Base-by-base conservation (phyloP, 2,888 invertebrate genomes). In the Idaea aversata region DNA sequence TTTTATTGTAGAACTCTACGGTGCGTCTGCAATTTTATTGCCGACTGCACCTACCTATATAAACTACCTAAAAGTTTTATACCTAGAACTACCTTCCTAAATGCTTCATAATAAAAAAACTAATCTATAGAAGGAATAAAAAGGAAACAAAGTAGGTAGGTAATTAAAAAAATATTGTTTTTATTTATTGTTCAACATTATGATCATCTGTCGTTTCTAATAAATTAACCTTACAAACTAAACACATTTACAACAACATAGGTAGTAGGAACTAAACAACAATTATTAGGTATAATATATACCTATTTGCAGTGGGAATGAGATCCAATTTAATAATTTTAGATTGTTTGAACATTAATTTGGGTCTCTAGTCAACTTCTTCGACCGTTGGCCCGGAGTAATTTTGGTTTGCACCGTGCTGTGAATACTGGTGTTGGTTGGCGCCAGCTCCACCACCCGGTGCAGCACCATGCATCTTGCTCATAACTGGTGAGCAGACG, bases 401-500 rank as follows among this genome's bases (percentile, higher is more conserved):
- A 13, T 13, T 13, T 47, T 6, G 47, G 10, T 10, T 47, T 13
- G 59, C 34, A 7, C 59, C 34, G 34, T 16, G 4, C 7, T 25
- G 59, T 10, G 59, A 5, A 15, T 58, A 58, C 58, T 16, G 58
- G n/a, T 16, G 58, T 15, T 15, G 15, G 15, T 58, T 16, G 59
- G 25, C 34, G 16, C 58, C 15, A 34, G 79, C 80, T 61, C 71
- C 65, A 61, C 64, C 15, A 15, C 5, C 4, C 57, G 35, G 62
- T 65, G 61, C 88, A 15, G 92, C 87, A 64, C 94, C 94, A 71
- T 92, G 90, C 61, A 92, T 66, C 70, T 91, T 91, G 62, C 83
- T 85, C 93, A 93, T 92, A 58, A 91, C 77, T 2, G 90, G 95
- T 82, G 73, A 90, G 75, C 94, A 94, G 5, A 87, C 82, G 65